Base-by-base conservation (phyloP, 2,797 vertebrate genomes). In the Selene dorsalis region DNA sequence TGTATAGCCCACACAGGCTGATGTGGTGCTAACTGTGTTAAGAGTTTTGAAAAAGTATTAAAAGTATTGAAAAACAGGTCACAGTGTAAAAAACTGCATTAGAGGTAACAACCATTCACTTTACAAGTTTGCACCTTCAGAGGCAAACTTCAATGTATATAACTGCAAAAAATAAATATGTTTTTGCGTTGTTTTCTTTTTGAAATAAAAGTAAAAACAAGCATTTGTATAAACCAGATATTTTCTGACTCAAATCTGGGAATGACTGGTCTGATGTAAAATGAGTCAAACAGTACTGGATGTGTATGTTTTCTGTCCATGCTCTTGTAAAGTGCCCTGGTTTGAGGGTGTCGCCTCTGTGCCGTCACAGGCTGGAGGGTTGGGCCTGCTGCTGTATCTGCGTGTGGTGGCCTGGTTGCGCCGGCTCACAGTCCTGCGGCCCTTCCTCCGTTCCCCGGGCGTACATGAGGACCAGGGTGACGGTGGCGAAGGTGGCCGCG, bases 401-500 rank as follows among this genome's bases (percentile, higher is more conserved):
- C 4, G 87, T 0, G 6, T 91, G 88, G 62, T 86, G 89, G 73
- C 77, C 13, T 8, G 69, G 4, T 91, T 68, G 4, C 86, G 87
- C 91, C 0, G 91, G n/a, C 59, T 98, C 96, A 0, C 95, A 96
- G 68, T 96, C 96, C 1, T 78, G 88, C 3, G 93, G 84, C 35
- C 76, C 89, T 12, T 79, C 68, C 59, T 96, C 94, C 0, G 88
- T 89, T 0, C 94, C 93, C 0, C 96, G 95, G 1, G 95, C 93
- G 0, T 98, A 96, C 89, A 96, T 94, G 2, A 99, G 96, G 86
- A 99, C 95, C 4, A 97, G 94, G 0, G 97, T 97, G 86, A 99
- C 98, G 0, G 98, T 98, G 50, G 98, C 96, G 12, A 99, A 98
- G 45, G 98, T 99, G 13, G 98, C 94, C 0, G 98, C 98, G 0